Conservation (phyloP, 2,113 vertebrate species). For the Vulpes lagopus region DNA sequence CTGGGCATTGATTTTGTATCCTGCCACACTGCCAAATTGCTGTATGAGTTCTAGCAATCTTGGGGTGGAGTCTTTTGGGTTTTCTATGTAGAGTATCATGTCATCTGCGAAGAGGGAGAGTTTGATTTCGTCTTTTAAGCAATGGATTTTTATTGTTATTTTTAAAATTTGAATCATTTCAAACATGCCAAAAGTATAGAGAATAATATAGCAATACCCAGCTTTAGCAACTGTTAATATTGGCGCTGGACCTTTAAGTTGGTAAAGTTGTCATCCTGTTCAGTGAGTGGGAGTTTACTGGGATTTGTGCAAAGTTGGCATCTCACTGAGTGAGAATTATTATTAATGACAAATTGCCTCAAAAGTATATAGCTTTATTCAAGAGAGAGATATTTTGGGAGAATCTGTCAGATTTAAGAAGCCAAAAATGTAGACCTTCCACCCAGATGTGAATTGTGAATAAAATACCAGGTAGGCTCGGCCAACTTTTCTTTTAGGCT, state of each 20-base stretch:
- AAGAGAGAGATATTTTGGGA: conserved; percentile 59
- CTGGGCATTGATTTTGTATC: too few species aligned
- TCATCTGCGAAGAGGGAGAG: too few species aligned
- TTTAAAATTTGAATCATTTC: conserved; percentile 55
- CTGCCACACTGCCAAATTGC: too few species aligned
- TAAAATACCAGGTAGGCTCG: conserved; percentile 42
- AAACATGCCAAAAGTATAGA: background rate
- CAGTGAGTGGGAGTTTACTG: background rate
- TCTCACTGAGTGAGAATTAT: conserved; percentile 38
- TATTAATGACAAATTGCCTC: conserved; percentile 52
- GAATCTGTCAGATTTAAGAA: conserved; percentile 25
- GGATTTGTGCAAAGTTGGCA: conserved; percentile 4
- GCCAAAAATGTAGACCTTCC: background rate
- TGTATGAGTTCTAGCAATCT: too few species aligned
- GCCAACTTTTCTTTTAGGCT: conserved; percentile 58
- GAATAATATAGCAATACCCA: background rate
- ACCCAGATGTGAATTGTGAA: conserved; percentile 43
- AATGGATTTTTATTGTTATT: conserved; percentile 2
- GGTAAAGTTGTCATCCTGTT: background rate
- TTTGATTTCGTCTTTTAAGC: background rate
- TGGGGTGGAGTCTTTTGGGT: too few species aligned
- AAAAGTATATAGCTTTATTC: conserved; percentile 40
- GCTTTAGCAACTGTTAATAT: conserved; percentile 6
- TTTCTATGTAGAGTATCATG: too few species aligned
- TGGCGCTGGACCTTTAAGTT: conserved; percentile 34